Base-by-base conservation (phyloP, 2,888 invertebrate genomes). In the Cosmia pyralina region DNA sequence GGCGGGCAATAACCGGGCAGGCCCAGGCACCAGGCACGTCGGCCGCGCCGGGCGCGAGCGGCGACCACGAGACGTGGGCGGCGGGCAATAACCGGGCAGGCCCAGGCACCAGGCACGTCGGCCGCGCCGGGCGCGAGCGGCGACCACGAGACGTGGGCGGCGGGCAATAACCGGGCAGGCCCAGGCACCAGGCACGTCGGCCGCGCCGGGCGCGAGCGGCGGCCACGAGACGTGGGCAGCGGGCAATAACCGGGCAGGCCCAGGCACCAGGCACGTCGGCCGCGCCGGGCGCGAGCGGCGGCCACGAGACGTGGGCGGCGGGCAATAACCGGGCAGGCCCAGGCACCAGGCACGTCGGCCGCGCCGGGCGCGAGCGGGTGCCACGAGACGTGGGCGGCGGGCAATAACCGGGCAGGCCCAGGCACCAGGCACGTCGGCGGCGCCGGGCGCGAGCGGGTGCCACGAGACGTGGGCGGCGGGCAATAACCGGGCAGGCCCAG, bases 331-430 rank as follows among this genome's bases (percentile, higher is more conserved):
- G 52, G n/a, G 80, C 87, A 71, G 75, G 76, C 79, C 28, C 28
- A 3, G 28, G 28, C 28, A 28, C 2, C 28, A 28, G 28, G 28
- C 28, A 76, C 66, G 66, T 53, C 19, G 69, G n/a, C 55, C 66
- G 38, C 38, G 38, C 38, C 38, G 38, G 17, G 41, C 88, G n/a
- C n/a, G 11, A 78, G 87, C 85, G 82, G 83, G n/a, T n/a, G n/a
- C n/a, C n/a, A n/a, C n/a, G n/a, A n/a, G 84, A 85, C 82, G 86
- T 79, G 86, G 81, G n/a, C 57, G 13, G 74, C 52, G n/a, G 15
- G 50, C 28, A 34, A 15, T 13, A 38, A 22, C 34, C 38, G 52
- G n/a, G 80, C 87, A 71, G 75, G 76, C 79, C 28, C 28, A 3
- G 28, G 28, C 28, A 28, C 2, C 28, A 28, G 28, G 28, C 28